phyloP scores from a whole-genome alignment of 2,797 vertebrate species.

The Ispidina lecontei region DNA sequence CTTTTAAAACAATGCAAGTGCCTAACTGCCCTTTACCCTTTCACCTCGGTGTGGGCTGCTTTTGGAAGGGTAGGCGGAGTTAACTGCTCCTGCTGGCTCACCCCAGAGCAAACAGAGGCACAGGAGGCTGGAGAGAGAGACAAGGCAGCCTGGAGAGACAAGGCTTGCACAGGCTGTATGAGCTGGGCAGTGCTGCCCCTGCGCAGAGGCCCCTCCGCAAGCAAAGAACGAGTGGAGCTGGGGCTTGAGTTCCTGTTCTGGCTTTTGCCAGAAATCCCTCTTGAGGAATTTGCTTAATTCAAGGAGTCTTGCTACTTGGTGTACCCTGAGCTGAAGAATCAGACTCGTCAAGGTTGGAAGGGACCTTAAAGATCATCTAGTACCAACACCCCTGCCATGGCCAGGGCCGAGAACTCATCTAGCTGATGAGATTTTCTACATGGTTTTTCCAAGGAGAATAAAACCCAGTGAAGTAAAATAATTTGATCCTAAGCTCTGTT shows the following conservation, averaged over 20 bases:
- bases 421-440: neutral
- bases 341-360: too few species aligned
- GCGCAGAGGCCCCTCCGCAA: neutral
- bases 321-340: neutral
- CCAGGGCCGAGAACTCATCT: neutral
- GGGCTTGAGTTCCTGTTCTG: neutral
- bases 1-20: neutral
- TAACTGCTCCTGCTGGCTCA: neutral
- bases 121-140: neutral
- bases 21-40: neutral
- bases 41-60: accelerated
- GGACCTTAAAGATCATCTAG: too few species aligned
- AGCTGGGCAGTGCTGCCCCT: neutral
- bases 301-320: neutral
- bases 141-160: neutral
- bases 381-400: too few species aligned
- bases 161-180: neutral
- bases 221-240: neutral
- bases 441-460: neutral
- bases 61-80: neutral
- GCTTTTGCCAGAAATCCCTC: neutral
- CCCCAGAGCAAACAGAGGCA: neutral
- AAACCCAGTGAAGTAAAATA: neutral
- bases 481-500: neutral
- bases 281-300: neutral